phyloP scores from a whole-genome alignment of 2,113 vertebrate species.

The Ictalurus furcatus region DNA sequence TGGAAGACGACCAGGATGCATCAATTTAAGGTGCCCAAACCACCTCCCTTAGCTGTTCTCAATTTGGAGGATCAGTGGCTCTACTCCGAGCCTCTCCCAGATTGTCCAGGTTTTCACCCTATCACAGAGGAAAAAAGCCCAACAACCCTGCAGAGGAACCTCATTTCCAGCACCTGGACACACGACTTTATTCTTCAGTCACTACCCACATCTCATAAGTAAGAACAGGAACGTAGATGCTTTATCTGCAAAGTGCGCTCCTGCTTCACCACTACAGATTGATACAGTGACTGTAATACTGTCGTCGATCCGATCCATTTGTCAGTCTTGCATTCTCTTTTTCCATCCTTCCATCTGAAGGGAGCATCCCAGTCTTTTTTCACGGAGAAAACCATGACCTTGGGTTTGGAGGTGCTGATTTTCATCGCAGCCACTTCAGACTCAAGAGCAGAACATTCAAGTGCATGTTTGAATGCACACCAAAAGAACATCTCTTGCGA shows the following conservation, averaged over 20 bases:
- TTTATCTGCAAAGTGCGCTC: neutral
- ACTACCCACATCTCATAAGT: neutral
- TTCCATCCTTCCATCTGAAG: neutral
- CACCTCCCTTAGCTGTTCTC: neutral
- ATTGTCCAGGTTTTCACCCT: neutral
- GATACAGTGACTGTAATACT: neutral
- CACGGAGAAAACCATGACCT: neutral
- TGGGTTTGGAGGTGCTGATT: neutral
- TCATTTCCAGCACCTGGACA: neutral
- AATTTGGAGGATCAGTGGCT: neutral
- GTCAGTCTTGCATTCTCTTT: neutral
- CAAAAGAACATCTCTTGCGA: neutral
- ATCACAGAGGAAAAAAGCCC: neutral
- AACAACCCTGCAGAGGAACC: neutral
- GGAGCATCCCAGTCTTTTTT: neutral
- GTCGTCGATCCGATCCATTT: neutral
- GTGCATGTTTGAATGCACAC: neutral
- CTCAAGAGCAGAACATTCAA: neutral
- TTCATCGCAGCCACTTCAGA: neutral
- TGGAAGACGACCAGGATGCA: neutral
- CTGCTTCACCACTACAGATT: neutral
- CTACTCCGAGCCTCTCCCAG: neutral
- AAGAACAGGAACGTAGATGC: neutral
- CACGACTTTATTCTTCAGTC: neutral
- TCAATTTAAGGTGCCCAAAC: neutral